Evolutionary conservation across 2,113 vertebrate genomes (phyloP), one percentile per base, ranked within the genome.

Genomic region (Entomyzon cyanotis): DNA sequence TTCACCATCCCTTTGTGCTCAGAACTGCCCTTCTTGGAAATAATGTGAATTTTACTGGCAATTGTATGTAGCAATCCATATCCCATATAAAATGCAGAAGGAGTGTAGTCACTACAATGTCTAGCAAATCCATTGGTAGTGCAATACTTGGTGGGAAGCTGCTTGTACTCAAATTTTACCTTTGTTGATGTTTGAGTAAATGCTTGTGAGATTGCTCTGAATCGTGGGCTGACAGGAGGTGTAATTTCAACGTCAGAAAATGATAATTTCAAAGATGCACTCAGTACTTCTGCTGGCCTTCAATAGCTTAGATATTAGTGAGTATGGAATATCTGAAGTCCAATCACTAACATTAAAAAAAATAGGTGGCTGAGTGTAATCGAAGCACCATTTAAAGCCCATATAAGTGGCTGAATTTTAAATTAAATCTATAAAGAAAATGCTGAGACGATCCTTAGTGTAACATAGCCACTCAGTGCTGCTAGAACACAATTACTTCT

Each of bases 51-150:
- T 93, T 86, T 71, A 52, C 47, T 71, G 49, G 27, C 52, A 68
- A 12, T 63, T 28, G 13, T 78, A 56, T 84, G 67, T 95, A 94
- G 90, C 83, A 84, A 71, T 74, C 39, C 70, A 94, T 76, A 89
- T 58, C 65, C 33, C 46, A 50, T 37, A 37, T 28, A 62, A 78
- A 82, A 90, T 52, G 41, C 7, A 0, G 25, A 33, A 49, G 41
- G 35, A 60, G 30, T 19, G 30, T 67, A 50, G 44, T 84, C 55
- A 52, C 27, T 81, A 35, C 23, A 55, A 8, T 4, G 12, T n/a
- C 41, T 62, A 63, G 39, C 59, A 76, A 81, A 33, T 27, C 69
- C 28, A 18, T 20, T 59, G 37, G 47, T 41, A 70, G 76, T 17
- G 22, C 33, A 75, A 69, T 62, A n/a, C 59, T 67, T n/a, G 50